phyloP scores from a whole-genome alignment of 2,797 vertebrate genomes.

The Champsocephalus esox region DNA sequence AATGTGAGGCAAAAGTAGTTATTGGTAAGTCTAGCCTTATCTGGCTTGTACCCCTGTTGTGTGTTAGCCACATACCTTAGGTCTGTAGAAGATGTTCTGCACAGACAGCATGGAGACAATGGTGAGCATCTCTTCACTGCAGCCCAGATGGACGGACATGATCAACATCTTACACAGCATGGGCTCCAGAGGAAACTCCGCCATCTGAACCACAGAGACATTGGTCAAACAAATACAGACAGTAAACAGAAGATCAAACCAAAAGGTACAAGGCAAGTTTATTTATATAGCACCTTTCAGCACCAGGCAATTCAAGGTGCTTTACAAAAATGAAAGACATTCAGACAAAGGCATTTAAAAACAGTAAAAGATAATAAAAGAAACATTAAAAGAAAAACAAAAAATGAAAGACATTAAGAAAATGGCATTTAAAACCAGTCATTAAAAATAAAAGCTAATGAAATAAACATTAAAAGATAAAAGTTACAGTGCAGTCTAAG shows the following conservation, averaged over 20 bases:
- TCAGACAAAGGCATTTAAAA: no score
- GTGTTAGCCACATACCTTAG: slow-evolving; percentile 87
- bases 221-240: background rate
- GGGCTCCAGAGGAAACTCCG: slow-evolving; percentile 98
- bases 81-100: slow-evolving; percentile 98
- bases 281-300: no score
- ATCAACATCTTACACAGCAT: slow-evolving; percentile 99
- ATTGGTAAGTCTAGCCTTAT: background rate
- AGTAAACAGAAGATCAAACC: background rate
- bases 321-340: no score
- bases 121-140: slow-evolving; percentile 98
- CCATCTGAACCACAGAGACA: slow-evolving; percentile 85
- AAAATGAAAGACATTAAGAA: no score
- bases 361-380: no score
- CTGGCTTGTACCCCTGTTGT: background rate
- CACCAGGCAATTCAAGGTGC: no score
- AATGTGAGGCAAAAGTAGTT: no score
- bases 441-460: no score
- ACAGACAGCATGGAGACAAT: slow-evolving; percentile 99
- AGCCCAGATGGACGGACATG: slow-evolving; percentile 98
- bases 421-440: no score
- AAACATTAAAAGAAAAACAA: no score
- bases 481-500: no score
- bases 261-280: background rate
- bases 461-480: no score